A percentile compares a stretch with the other conserved stretches of the same genome.
Conservation (phyloP, 2,888 invertebrate genomes). For the Cerastis leucographa region DNA sequence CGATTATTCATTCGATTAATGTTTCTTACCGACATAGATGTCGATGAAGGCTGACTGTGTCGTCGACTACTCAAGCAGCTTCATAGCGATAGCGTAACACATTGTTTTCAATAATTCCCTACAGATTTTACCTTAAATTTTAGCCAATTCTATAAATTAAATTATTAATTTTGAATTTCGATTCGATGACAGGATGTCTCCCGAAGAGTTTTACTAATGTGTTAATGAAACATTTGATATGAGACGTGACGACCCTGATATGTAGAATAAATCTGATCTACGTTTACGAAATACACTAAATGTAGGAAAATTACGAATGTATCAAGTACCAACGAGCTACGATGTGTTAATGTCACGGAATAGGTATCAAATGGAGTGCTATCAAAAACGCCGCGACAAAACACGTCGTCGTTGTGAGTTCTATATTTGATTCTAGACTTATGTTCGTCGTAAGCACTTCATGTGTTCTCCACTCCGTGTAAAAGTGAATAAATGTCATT, state of each 20-base stretch:
- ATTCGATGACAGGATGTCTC: slow-evolving; percentile 80
- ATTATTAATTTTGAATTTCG: slow-evolving; percentile 78
- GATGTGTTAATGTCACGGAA: slow-evolving; percentile 43
- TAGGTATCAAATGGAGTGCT: slow-evolving; percentile 41
- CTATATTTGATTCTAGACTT: neutral
- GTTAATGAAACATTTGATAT: slow-evolving; percentile 73
- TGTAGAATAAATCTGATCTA: slow-evolving; percentile 59
- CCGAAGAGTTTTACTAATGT: slow-evolving; percentile 76
- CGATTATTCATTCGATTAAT: slow-evolving; percentile 46
- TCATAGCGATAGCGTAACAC: slow-evolving; percentile 79
- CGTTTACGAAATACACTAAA: slow-evolving; percentile 53
- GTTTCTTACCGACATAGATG: slow-evolving; percentile 56
- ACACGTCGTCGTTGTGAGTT: neutral
- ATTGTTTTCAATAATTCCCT: slow-evolving; percentile 78
- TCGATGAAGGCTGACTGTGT: slow-evolving; percentile 63
- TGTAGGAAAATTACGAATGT: slow-evolving; percentile 43
- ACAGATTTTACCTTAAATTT: slow-evolving; percentile 80
- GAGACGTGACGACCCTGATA: slow-evolving; percentile 71
- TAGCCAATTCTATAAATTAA: slow-evolving; percentile 86
- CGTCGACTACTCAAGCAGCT: slow-evolving; percentile 71
- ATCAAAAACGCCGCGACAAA: neutral
- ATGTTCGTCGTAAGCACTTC: slow-evolving; percentile 21
- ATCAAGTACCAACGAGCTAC: slow-evolving; percentile 51
- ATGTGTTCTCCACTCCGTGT: slow-evolving; percentile 30
- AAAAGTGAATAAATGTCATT: slow-evolving; percentile 33